Base-by-base conservation (phyloP, 2,888 invertebrate species). In the Sarcophaga carnaria region DNA sequence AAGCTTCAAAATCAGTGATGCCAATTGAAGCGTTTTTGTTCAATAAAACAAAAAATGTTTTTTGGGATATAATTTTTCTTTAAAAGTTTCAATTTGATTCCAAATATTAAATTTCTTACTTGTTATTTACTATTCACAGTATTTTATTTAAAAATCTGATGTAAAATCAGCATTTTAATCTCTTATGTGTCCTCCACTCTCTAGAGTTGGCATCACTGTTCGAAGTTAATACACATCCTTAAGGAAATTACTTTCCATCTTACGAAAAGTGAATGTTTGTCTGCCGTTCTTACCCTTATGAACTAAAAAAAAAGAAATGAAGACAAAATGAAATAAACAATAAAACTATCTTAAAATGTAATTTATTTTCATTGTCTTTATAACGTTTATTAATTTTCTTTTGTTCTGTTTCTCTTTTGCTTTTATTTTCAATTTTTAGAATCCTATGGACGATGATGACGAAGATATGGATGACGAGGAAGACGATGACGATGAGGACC, bases 401-500 rank as follows among this genome's bases (percentile, higher is more conserved):
- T 64, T 74, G 17, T 45, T 17, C 11, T 37, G 0, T 75, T 60
- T 20, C 17, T 37, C 69, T 80, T 47, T 64, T 4, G 3, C 6
- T 66, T 2, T 22, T 49, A 20, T 2, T 10, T 37, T 37, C 20
- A 17, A 20, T 37, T 49, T 17, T 37, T 69, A 90, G 89, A 88
- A 89, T 75, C 85, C 79, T 6, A 59, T 80, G 76, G 76, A 86
- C 5, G 83, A 82, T 14, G 86, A 80, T 11, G 92, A 91, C 14
- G 37, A 37, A 37, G 90, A 90, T 37, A 90, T 91, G 14, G 90
- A 90, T 2, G 91, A 91, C 17, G 91, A 90, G 67, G 89, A 89
- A 5, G 91, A 92, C 14, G 92, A 92, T n/a, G 92, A 91, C 8
- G 91, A 91, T 14, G 91, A 92, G 66, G 92, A 91, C 77, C 90